Evolutionary conservation across 2,797 vertebrate species (phyloP).

Genomic region (Pelobates cultripes): DNA sequence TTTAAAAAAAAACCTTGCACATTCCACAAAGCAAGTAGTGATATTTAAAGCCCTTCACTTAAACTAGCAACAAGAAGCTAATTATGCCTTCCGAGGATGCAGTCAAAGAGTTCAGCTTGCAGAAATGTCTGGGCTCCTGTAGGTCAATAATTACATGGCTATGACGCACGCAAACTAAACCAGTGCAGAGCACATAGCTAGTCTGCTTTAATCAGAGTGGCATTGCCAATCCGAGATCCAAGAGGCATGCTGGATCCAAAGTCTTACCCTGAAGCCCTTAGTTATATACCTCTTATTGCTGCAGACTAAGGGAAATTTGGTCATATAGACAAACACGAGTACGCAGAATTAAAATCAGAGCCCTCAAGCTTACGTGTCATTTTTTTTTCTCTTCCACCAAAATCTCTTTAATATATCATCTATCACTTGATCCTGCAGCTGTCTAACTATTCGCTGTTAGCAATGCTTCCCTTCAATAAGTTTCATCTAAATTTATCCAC

Average conservation of each 20-base stretch:
- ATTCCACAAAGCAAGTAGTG: conserved; percentile 18
- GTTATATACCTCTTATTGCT: conserved; percentile 46
- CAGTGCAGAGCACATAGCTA: conserved; percentile 26
- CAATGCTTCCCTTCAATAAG: conserved; percentile 34
- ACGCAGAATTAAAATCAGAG: conserved; percentile 41
- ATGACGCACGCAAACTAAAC: conserved; percentile 47
- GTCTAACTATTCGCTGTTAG: conserved; percentile 35
- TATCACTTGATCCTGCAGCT: conserved; percentile 41
- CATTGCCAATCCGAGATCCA: conserved; percentile 34
- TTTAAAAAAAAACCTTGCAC: not conserved
- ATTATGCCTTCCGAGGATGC: conserved; percentile 52
- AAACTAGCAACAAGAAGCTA: conserved; percentile 44
- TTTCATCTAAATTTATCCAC: conserved; percentile 49
- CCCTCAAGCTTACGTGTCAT: conserved; percentile 47
- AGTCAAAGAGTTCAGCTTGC: conserved; percentile 38
- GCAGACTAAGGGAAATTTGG: conserved; percentile 40
- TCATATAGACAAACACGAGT: conserved; percentile 14
- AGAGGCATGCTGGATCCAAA: conserved; percentile 42
- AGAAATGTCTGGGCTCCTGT: conserved; percentile 39
- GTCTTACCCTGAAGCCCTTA: conserved; percentile 41
- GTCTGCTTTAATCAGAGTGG: conserved; percentile 41
- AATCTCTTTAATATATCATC: conserved; percentile 50
- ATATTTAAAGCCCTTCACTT: conserved; percentile 41
- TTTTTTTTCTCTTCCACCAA: conserved; percentile 27
- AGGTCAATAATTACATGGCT: conserved; percentile 47